A percentile compares a stretch with the other conserved stretches of the same genome.
Evolutionary conservation across 2,113 vertebrate species (phyloP).

Genomic region (Crotophaga sulcirostris): DNA sequence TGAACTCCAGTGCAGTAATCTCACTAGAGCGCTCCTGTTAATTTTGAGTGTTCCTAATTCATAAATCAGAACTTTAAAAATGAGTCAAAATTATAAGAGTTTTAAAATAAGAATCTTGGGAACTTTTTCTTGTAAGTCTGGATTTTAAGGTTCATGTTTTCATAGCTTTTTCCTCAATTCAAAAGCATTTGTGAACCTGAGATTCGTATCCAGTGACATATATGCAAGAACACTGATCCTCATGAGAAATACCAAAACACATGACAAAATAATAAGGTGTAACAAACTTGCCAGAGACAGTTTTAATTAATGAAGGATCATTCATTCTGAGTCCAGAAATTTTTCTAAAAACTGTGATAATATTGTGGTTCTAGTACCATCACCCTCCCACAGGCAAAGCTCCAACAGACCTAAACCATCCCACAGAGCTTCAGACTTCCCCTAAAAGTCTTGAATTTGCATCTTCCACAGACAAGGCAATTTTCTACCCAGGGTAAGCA

Average conservation of each 20-base stretch:
- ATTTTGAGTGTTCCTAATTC: not conserved
- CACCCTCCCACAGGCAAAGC: not conserved
- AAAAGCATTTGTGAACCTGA: not conserved
- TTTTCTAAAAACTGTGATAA: not conserved
- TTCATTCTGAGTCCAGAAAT: not conserved
- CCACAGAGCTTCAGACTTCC: not conserved
- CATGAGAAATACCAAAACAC: not conserved
- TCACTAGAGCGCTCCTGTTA: not conserved
- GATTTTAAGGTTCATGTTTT: not conserved
- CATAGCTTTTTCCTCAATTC: not conserved
- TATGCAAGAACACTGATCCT: not conserved
- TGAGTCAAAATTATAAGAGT: not conserved
- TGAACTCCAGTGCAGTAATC: not conserved
- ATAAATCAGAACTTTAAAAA: not conserved
- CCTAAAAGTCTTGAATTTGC: not conserved
- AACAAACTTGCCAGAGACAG: not conserved
- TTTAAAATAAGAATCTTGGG: not conserved
- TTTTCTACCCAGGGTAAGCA: not conserved
- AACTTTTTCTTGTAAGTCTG: not conserved
- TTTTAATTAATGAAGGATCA: not conserved
- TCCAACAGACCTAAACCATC: not conserved
- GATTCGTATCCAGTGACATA: not conserved
- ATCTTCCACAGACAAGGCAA: rapidly evolving
- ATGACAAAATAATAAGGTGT: not conserved
- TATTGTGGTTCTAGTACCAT: not conserved